phyloP scores from a whole-genome alignment of 2,888 invertebrate species.

The Catonia carolina region DNA sequence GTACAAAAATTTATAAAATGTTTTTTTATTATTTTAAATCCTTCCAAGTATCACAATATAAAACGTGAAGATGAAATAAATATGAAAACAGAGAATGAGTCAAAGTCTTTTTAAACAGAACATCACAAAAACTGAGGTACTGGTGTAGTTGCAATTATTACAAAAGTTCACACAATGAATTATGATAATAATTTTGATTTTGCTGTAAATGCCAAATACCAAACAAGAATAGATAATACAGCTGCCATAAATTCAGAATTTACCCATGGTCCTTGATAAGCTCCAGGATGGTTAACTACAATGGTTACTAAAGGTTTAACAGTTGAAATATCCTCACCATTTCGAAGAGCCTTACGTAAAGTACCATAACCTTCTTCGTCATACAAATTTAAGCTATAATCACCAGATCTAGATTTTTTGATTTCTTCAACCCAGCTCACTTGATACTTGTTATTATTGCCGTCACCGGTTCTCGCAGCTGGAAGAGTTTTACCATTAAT shows the following conservation, averaged over 20 bases:
- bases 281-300: slow-evolving; percentile 64
- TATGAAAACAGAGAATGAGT: too few relatives aligned
- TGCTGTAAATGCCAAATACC: slow-evolving; percentile 79
- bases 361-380: slow-evolving; percentile 90
- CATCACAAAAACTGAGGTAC: too few relatives aligned
- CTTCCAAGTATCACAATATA: too few relatives aligned
- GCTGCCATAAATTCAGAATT: slow-evolving; percentile 89
- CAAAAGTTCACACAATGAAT: too few relatives aligned
- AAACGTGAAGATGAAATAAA: too few relatives aligned
- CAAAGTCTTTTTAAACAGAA: too few relatives aligned
- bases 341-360: slow-evolving; percentile 68
- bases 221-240: slow-evolving; percentile 65
- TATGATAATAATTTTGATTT: slow-evolving; percentile 63
- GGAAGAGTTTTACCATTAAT: slow-evolving; percentile 78
- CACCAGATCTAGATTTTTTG: slow-evolving; percentile 72
- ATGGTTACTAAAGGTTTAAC: slow-evolving; percentile 66
- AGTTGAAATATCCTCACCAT: slow-evolving; percentile 58
- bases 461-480: slow-evolving; percentile 60
- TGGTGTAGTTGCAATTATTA: too few relatives aligned
- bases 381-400: slow-evolving; percentile 70
- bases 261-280: slow-evolving; percentile 87
- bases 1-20: too few relatives aligned
- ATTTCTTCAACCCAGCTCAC: slow-evolving; percentile 92
- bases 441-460: slow-evolving; percentile 72
- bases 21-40: too few relatives aligned